Evolutionary conservation across 2,113 vertebrate species (phyloP), one percentile per base, ranked within the genome.

Genomic region (Cromileptes altivelis): DNA sequence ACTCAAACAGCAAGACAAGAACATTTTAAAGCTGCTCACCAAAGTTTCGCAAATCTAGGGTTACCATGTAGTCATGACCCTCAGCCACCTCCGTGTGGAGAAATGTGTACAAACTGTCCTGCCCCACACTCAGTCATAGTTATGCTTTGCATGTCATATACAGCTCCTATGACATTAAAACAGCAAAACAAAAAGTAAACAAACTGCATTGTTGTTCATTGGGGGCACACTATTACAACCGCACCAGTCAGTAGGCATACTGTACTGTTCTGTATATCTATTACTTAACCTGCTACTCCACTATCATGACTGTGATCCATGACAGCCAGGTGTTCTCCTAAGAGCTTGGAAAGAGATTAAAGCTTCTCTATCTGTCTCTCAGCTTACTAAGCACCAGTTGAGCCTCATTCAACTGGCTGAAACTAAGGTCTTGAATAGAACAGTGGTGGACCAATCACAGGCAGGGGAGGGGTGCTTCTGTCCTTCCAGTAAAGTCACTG

Each of bases 351-450:
- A 80, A 75, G 74, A 73, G 82, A 85, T 89, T 89, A 89, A 55
- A 86, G 78, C 82, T 74, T 79, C 56, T 61, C 61, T 52, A 58
- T 78, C 57, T 6, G 56, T 63, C 71, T 47, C 52, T 78, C 69
- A 88, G 47, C 45, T 49, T 25, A 56, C 70, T 87, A 71, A 89
- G 73, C 79, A 74, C 76, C 57, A 37, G 74, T 65, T 77, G 77
- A 64, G 70, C 79, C 70, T 76, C 78, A 72, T 82, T 84, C 77
- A 85, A 37, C 2, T 63, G 63, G 80, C 75, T 85, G 67, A 77
- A 58, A 82, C 70, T n/a, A 21, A 70, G 78, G 80, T 83, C 80
- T 70, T 74, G 73, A 91, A 93, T 83, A 89, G 86, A 90, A 83
- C 72, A 40, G 65, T 2, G 23, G 27, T 15, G 10, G 81, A 80